Conservation (phyloP, 2,888 invertebrate species). For the Zhuqinia jingwanae region DNA sequence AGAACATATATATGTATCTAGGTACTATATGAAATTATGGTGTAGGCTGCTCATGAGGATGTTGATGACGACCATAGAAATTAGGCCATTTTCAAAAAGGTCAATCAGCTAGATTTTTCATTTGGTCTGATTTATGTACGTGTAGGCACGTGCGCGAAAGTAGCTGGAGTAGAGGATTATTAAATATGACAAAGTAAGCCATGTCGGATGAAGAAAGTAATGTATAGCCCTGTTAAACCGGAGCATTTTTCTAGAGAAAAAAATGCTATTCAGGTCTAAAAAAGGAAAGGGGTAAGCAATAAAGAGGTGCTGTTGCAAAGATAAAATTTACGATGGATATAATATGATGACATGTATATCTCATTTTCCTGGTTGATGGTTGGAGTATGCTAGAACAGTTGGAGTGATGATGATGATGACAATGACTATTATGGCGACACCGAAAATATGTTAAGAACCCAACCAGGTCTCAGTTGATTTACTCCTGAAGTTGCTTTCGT, state of each 20-base stretch:
- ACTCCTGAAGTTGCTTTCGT: neutral
- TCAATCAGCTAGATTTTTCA: conserved; percentile 66
- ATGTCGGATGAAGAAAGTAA: conserved; percentile 25
- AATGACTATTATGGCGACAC: conserved; percentile 51
- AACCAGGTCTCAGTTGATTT: conserved; percentile 28
- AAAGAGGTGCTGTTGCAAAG: neutral
- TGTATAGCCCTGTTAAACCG: conserved; percentile 18
- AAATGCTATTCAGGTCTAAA: neutral
- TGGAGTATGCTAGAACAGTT: neutral
- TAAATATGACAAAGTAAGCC: conserved; percentile 42
- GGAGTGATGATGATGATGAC: conserved; percentile 21
- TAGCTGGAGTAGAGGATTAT: conserved; percentile 24
- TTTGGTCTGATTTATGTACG: conserved; percentile 49
- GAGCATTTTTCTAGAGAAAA: conserved; percentile 9
- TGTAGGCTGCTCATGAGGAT: neutral
- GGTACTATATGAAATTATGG: neutral
- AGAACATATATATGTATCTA: too few relatives aligned
- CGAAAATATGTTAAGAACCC: conserved; percentile 11
- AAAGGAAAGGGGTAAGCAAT: neutral
- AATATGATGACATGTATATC: conserved; percentile 60
- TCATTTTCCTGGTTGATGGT: neutral
- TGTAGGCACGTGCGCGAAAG: conserved; percentile 47
- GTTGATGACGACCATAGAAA: conserved; percentile 54
- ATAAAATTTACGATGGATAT: conserved; percentile 61
- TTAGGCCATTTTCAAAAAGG: conserved; percentile 69